These are phyloP conservation scores for Amblyraja radiata DNA, from an alignment of 2,797 vertebrate genomes.

Conservation along the genomic window DNA sequence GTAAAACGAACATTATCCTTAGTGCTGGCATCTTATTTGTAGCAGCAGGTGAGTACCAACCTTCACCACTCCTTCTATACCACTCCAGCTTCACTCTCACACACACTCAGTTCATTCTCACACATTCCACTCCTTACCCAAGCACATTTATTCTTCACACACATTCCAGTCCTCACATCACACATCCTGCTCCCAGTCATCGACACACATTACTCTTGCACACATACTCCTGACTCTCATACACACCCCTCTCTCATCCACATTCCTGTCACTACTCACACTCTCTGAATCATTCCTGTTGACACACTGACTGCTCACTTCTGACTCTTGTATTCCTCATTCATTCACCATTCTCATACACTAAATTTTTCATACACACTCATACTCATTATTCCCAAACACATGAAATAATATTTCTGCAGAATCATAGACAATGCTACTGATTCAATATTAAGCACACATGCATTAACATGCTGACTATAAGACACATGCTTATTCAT, in stretches of 20 bases:
- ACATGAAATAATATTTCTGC: too few species aligned
- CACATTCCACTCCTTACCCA: background rate
- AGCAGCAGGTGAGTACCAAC: slow-evolving; percentile 73
- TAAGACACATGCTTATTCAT: background rate
- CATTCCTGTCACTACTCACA: background rate
- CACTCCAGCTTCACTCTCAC: background rate
- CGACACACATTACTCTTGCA: background rate
- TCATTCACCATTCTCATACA: background rate
- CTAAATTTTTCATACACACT: background rate
- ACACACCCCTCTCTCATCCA: background rate
- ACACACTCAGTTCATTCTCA: background rate
- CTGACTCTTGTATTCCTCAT: background rate
- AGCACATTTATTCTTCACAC: background rate
- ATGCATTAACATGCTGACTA: too few species aligned
- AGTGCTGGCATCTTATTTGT: slow-evolving; percentile 91
- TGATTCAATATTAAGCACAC: too few species aligned
- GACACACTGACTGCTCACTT: too few species aligned
- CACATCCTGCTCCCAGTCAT: background rate
- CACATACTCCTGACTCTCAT: background rate
- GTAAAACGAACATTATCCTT: slow-evolving; percentile 86
- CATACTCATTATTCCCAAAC: background rate
- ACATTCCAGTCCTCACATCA: background rate
- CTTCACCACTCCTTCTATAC: background rate
- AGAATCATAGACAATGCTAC: background rate
- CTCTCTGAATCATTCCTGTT: too few species aligned